Evolutionary conservation across 2,888 invertebrate genomes (phyloP), one percentile per base, ranked within the genome.

Genomic region (Acronicta leporina): DNA sequence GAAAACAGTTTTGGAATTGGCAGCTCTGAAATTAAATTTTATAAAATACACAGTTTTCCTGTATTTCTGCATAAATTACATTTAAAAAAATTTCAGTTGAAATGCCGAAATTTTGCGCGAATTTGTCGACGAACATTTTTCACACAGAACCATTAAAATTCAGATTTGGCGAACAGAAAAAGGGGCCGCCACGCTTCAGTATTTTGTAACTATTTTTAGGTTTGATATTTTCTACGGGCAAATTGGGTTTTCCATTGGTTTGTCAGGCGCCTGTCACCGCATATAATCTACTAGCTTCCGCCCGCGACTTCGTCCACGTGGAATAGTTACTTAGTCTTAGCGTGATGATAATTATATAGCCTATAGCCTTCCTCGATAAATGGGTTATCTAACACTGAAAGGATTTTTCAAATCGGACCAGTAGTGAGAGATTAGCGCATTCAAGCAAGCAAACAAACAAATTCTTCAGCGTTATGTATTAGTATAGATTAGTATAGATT

Each of bases 141-240:
- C 63, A 68, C 47, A n/a, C 54, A 13, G 40, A 54, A 60, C 59
- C 63, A 49, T 72, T 72, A 59, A 61, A 72, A 77, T 72, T 74
- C 58, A 58, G 59, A 62, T 57, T 66, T 64, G 25, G 58, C 51
- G 47, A 56, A 46, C 50, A 51, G 69, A 48, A 52, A 27, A 30
- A 43, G 51, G 51, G 70, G 38, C 14, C 4, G 48, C 14, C 51
- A 52, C 25, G 49, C 49, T 60, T 56, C 11, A 44, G 50, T 42
- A 33, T 33, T 33, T 15, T 16, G 20, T 1, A 0, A 9, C n/a
- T 53, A 66, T 56, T 65, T 66, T 71, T 47, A 50, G 43, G 25
- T 56, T 56, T 9, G n/a, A 45, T 69, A 40, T 57, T 52, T 45
- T 33, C 20, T 42, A 2, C 40, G 43, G 44, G 61, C 73, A 65